Percentiles rank a stretch among this genome's conserved stretches.
Evolutionary conservation across 1,140 invertebrate genomes (phyloP).

Genomic region (Danaus plexippus): DNA sequence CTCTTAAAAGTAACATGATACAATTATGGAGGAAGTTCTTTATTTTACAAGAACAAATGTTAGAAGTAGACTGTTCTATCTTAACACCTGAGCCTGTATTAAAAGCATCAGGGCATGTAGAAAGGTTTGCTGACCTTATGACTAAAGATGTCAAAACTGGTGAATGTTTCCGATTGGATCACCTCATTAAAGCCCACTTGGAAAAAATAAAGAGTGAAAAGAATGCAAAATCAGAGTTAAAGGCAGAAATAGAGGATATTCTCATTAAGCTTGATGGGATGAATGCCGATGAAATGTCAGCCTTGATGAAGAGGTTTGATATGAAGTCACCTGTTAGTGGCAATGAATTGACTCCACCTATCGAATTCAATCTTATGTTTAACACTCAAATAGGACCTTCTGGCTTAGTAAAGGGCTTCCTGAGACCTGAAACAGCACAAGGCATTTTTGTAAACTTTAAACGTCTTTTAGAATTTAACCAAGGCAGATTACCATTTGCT

Average conservation of each 20-base stretch:
- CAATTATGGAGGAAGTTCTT: constrained; percentile 97
- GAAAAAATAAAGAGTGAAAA: constrained; percentile 93
- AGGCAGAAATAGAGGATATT: constrained; percentile 85
- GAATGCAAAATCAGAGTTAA: constrained; percentile 80
- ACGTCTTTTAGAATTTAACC: constrained; percentile 96
- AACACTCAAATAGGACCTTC: constrained; percentile 97
- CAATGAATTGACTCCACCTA: constrained; percentile 94
- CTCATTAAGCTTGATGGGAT: constrained; percentile 78
- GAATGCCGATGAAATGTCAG: constrained; percentile 90
- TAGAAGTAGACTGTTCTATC: constrained; percentile 98
- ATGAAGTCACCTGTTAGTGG: constrained; percentile 96
- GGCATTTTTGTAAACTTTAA: constrained; percentile 99
- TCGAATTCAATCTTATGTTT: constrained; percentile 99
- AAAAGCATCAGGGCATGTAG: constrained; percentile 99
- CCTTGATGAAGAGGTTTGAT: constrained; percentile 85
- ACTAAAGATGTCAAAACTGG: constrained; percentile 97
- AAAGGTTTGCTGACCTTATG: constrained; percentile 99
- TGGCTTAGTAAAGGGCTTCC: constrained; percentile 93
- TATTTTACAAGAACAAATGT: constrained; percentile 97
- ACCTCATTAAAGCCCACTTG: constrained; percentile 97
- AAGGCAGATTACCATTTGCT: constrained; percentile 96
- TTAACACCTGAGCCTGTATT: constrained; percentile 97
- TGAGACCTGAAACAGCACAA: constrained; percentile 98
- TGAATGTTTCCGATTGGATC: constrained; percentile 97
- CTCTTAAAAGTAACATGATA: constrained; percentile 96